Percentiles rank a stretch among this genome's conserved stretches.
phyloP scores from a whole-genome alignment of 2,888 invertebrate species.

The Chrysomela aeneicollis region DNA sequence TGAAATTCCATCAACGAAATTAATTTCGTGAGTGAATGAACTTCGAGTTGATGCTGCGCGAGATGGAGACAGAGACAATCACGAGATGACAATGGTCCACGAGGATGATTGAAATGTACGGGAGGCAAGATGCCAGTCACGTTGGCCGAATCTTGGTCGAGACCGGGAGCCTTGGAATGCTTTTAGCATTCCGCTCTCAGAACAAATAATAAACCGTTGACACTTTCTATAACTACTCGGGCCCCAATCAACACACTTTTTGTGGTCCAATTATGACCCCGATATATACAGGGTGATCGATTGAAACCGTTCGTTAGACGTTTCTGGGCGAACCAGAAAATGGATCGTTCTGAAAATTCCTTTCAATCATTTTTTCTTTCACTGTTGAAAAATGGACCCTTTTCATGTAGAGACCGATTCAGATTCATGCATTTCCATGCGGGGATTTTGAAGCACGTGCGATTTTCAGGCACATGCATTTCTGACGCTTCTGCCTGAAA shows the following conservation, averaged over 20 bases:
- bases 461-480: too few relatives aligned
- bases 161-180: constrained; percentile 56
- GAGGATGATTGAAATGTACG: constrained; percentile 54
- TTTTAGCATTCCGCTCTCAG: constrained; percentile 58
- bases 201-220: constrained; percentile 59
- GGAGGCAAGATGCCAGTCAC: constrained; percentile 53
- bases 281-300: too few relatives aligned
- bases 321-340: too few relatives aligned
- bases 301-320: too few relatives aligned
- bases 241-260: constrained; percentile 49
- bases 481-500: too few relatives aligned
- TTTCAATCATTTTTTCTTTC: too few relatives aligned
- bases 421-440: too few relatives aligned
- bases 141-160: constrained; percentile 52
- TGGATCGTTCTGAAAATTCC: too few relatives aligned
- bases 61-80: background rate
- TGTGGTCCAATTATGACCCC: constrained; percentile 45
- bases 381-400: too few relatives aligned
- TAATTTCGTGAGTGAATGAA: background rate
- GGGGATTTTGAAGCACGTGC: too few relatives aligned
- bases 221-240: constrained; percentile 56
- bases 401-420: too few relatives aligned
- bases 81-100: constrained; percentile 17
- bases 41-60: background rate
- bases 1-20: background rate